These are phyloP conservation scores for Harpalus rubripes DNA, from an alignment of 2,888 invertebrate genomes.

Conservation along the genomic window DNA sequence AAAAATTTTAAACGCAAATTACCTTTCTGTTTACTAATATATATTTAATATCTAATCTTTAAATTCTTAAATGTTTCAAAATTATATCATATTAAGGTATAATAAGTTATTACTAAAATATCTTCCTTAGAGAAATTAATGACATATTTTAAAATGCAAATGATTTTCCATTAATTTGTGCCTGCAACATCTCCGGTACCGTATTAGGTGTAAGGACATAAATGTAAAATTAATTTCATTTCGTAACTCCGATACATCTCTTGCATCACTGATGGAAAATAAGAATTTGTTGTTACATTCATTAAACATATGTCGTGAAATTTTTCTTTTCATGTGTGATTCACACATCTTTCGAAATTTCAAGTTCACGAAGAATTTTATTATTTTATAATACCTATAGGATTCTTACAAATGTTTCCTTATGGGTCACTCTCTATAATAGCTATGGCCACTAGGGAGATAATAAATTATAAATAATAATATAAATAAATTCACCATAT, in stretches of 20 bases:
- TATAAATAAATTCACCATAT: too few relatives aligned
- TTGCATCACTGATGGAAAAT: slow-evolving; percentile 53
- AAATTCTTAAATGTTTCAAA: too few relatives aligned
- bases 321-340: slow-evolving; percentile 18
- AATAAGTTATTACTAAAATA: too few relatives aligned
- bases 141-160: neutral
- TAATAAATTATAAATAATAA: too few relatives aligned
- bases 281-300: slow-evolving; percentile 31
- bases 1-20: too few relatives aligned
- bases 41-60: too few relatives aligned
- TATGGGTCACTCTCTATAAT: too few relatives aligned
- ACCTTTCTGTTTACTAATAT: too few relatives aligned
- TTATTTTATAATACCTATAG: too few relatives aligned
- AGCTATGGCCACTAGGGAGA: too few relatives aligned
- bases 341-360: neutral
- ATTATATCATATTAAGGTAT: too few relatives aligned
- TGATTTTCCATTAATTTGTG: neutral
- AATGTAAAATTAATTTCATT: slow-evolving; percentile 55
- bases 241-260: slow-evolving; percentile 31
- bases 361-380: neutral
- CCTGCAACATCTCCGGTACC: slow-evolving; percentile 2
- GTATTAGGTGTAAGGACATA: slow-evolving; percentile 48
- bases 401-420: too few relatives aligned
- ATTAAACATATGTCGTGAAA: slow-evolving; percentile 45
- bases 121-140: neutral